Base-by-base conservation (phyloP, 2,888 invertebrate species). In the Cremastinae sp. region DNA sequence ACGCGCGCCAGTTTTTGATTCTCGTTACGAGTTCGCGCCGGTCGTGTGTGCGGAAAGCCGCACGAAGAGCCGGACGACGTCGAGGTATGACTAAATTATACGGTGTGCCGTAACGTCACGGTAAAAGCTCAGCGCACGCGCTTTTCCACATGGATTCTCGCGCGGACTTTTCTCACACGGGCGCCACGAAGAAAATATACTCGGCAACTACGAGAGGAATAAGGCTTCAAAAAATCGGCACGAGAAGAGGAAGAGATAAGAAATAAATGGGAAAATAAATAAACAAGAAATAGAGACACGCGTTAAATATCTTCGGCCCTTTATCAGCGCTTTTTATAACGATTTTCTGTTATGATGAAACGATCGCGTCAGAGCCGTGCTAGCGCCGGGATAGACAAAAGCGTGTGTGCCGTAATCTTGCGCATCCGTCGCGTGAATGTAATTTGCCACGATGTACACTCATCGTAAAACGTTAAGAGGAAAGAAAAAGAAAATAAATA, bases 341-440 rank as follows among this genome's bases (percentile, higher is more conserved):
- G n/a, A n/a, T n/a, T n/a, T n/a, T n/a, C n/a, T n/a, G n/a, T n/a
- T n/a, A n/a, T n/a, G n/a, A n/a, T n/a, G n/a, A n/a, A n/a, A n/a
- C n/a, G n/a, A n/a, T n/a, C n/a, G n/a, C n/a, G n/a, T n/a, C n/a
- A n/a, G n/a, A n/a, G n/a, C n/a, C n/a, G n/a, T n/a, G n/a, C n/a
- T n/a, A n/a, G n/a, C n/a, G n/a, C n/a, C n/a, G n/a, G n/a, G n/a
- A n/a, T n/a, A n/a, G n/a, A n/a, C n/a, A n/a, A n/a, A n/a, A n/a
- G n/a, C n/a, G n/a, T n/a, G n/a, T n/a, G 74, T 74, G 58, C 58
- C 74, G 59, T 75, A 64, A 75, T 75, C 53, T 70, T 70, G 64
- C 65, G 64, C 65, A 75, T 75, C 74, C 74, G 70, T n/a, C n/a
- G 64, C 49, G 69, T 75, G 58, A 75, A 75, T 53, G 59, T 70